These are phyloP conservation scores for Odontophorus gujanensis DNA, from an alignment of 2,113 vertebrate genomes.

Conservation along the genomic window DNA sequence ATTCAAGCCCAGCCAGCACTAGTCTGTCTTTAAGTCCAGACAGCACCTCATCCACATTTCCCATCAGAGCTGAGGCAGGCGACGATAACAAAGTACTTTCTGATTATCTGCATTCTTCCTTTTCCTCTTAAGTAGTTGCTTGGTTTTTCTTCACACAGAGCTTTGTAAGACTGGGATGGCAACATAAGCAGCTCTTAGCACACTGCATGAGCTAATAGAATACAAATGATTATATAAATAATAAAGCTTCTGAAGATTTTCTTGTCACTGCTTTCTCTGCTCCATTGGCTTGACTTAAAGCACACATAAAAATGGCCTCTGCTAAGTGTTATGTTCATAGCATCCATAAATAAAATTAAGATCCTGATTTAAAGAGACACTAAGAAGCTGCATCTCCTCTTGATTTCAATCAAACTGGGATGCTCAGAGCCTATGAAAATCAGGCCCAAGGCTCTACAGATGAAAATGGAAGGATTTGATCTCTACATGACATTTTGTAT, in stretches of 20 bases:
- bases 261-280: constrained; percentile 54
- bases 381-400: constrained; percentile 30
- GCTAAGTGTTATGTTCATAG: constrained; percentile 45
- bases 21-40: background rate
- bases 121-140: constrained; percentile 12
- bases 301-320: constrained; percentile 56
- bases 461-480: background rate
- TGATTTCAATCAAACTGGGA: constrained; percentile 29
- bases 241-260: constrained; percentile 61
- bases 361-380: constrained; percentile 53
- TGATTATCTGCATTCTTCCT: constrained; percentile 30
- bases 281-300: constrained; percentile 66
- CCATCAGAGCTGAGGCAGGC: background rate
- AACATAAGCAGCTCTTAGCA: background rate
- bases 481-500: background rate
- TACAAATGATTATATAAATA: constrained; percentile 63
- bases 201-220: constrained; percentile 34
- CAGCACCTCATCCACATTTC: background rate
- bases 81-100: constrained; percentile 34
- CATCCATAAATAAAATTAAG: constrained; percentile 62
- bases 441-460: background rate
- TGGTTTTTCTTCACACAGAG: constrained; percentile 21
- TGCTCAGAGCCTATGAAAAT: constrained; percentile 15
- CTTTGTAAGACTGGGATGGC: background rate
- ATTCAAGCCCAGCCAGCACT: background rate